phyloP scores from a whole-genome alignment of 2,888 invertebrate genomes.

The Eupithecia abbreviata region DNA sequence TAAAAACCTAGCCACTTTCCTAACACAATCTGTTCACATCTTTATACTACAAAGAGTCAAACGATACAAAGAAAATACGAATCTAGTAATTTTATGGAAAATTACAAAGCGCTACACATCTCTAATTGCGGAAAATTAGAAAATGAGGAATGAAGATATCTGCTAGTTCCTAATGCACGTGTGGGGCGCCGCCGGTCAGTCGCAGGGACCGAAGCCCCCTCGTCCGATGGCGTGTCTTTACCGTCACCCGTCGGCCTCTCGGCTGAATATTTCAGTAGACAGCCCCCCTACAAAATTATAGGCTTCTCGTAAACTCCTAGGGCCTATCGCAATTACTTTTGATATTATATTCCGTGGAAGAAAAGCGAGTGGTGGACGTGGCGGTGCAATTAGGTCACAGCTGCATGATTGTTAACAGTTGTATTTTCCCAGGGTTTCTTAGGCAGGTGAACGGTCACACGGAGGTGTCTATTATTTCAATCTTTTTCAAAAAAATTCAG shows the following conservation, averaged over 20 bases:
- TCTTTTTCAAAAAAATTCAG: not conserved
- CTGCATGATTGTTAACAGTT: conserved; percentile 64
- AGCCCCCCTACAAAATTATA: conserved; percentile 71
- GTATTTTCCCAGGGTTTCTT: conserved; percentile 60
- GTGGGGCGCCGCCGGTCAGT: conserved; percentile 39
- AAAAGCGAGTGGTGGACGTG: conserved; percentile 47
- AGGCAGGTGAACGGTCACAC: conserved; percentile 48
- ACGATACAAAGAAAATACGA: not conserved
- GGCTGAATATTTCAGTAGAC: conserved; percentile 76
- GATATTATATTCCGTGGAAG: conserved; percentile 61
- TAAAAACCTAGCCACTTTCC: not conserved
- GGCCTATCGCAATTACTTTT: conserved; percentile 66
- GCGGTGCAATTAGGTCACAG: conserved; percentile 66
- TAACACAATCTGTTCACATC: not conserved
- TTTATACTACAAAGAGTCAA: not conserved
- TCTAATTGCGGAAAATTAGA: conserved; percentile 31
- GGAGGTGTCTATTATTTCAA: conserved; percentile 15
- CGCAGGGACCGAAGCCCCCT: conserved; percentile 40
- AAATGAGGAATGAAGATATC: conserved; percentile 56
- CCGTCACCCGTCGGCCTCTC: conserved; percentile 63
- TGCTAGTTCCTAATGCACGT: conserved; percentile 58
- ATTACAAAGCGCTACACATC: not conserved
- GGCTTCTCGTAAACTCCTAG: conserved; percentile 58
- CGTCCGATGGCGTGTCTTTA: conserved; percentile 38
- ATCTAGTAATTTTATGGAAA: not conserved